A percentile compares a stretch with the other conserved stretches of the same genome.
These are phyloP conservation scores for Ctenoplectra terminalis DNA, from an alignment of 1,140 invertebrate genomes.

Conservation along the genomic window DNA sequence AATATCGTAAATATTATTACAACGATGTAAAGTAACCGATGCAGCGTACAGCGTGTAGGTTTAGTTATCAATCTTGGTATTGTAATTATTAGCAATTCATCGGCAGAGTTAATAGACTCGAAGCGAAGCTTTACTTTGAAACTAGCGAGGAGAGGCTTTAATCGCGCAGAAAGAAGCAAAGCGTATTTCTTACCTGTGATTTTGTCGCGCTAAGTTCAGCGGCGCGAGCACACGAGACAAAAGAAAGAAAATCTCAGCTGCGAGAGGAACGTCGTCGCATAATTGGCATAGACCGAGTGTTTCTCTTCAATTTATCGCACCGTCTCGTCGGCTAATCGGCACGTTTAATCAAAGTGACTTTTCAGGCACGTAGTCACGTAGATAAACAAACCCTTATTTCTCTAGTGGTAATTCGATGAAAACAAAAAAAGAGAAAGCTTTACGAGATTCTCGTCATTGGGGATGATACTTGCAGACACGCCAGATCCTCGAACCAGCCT, in stretches of 20 bases:
- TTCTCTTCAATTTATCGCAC: conserved; percentile 41
- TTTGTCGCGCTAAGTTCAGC: conserved; percentile 10
- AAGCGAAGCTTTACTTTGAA: background rate
- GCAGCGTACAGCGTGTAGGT: too few relatives aligned
- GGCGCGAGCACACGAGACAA: background rate
- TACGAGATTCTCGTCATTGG: background rate
- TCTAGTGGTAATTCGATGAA: conserved; percentile 42
- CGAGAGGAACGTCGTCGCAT: background rate
- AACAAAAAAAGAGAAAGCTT: background rate
- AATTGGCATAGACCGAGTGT: conserved; percentile 44
- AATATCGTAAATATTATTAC: too few relatives aligned
- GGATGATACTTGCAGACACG: background rate
- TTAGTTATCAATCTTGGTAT: too few relatives aligned
- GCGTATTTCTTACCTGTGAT: conserved; percentile 38
- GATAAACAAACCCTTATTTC: conserved; percentile 51
- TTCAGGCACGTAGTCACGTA: conserved; percentile 49
- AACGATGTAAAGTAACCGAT: too few relatives aligned
- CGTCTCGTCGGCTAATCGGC: conserved; percentile 34
- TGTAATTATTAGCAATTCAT: conserved; percentile 22
- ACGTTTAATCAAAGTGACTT: conserved; percentile 56
- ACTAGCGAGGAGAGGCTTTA: conserved; percentile 23
- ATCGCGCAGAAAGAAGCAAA: conserved; percentile 13
- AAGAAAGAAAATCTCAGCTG: conserved; percentile 9
- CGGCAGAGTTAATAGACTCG: conserved; percentile 33
- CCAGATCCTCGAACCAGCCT: background rate